Evolutionary conservation across 2,888 invertebrate species (phyloP).

Genomic region (Sarcophaga caerulescens): DNA sequence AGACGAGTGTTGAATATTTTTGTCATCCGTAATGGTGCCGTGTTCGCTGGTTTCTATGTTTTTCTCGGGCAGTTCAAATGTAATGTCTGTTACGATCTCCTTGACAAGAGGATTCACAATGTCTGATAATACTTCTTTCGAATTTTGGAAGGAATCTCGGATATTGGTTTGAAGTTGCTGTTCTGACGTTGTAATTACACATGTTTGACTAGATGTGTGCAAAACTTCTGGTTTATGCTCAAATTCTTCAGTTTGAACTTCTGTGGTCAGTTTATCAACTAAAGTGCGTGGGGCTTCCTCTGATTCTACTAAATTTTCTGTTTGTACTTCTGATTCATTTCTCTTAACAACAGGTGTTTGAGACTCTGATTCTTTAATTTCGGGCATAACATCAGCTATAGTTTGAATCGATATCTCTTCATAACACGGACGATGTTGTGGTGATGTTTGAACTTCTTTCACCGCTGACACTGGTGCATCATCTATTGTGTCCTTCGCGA

Average conservation of each 20-base stretch:
- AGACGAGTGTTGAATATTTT: constrained; percentile 71
- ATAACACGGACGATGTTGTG: constrained; percentile 72
- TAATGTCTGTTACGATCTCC: constrained; percentile 80
- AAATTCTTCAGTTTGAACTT: constrained; percentile 71
- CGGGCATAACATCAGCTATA: constrained; percentile 72
- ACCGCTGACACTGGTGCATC: constrained; percentile 76
- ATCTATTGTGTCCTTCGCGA: constrained; percentile 12
- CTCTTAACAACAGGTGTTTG: constrained; percentile 78
- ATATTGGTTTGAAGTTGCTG: constrained; percentile 80
- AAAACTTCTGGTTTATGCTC: constrained; percentile 71
- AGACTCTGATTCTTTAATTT: constrained; percentile 77
- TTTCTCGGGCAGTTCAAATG: constrained; percentile 73
- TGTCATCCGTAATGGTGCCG: constrained; percentile 76
- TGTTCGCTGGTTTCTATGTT: constrained; percentile 72
- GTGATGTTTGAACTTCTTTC: constrained; percentile 82
- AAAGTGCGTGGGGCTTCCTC: constrained; percentile 42
- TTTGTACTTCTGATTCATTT: constrained; percentile 79
- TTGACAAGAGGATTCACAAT: constrained; percentile 78
- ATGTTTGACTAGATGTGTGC: constrained; percentile 77
- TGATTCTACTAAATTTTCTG: constrained; percentile 70
- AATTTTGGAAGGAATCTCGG: constrained; percentile 71
- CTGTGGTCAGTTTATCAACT: constrained; percentile 76
- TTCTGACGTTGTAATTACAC: constrained; percentile 74
- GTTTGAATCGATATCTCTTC: constrained; percentile 78
- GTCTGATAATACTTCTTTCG: constrained; percentile 73